A percentile compares a stretch with the other conserved stretches of the same genome.
These are phyloP conservation scores for Astropecten irregularis DNA, from an alignment of 53 echinoderm and acorn worm species.

Conservation along the genomic window DNA sequence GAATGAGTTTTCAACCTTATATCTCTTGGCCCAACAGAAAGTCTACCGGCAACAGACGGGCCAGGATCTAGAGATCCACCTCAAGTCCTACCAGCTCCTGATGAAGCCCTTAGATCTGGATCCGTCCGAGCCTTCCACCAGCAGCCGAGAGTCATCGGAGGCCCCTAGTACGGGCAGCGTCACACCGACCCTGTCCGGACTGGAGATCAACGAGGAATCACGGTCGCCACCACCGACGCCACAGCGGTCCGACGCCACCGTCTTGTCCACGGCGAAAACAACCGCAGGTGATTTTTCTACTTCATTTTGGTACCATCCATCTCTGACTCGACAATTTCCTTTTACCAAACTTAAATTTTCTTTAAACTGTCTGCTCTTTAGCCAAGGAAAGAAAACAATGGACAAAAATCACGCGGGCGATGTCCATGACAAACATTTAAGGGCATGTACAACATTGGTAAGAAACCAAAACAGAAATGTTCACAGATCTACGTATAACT, in stretches of 20 bases:
- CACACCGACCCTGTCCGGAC: slow-evolving; percentile 16
- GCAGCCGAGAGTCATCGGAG: slow-evolving; percentile 27
- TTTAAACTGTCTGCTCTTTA: too few species aligned
- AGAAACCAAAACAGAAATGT: too few species aligned
- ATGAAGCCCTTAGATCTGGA: slow-evolving; percentile 77
- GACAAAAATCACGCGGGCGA: too few species aligned
- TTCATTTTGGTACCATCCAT: too few species aligned
- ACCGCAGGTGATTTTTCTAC: slow-evolving; percentile 55
- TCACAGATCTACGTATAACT: too few species aligned
- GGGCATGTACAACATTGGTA: too few species aligned
- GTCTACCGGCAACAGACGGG: slow-evolving; percentile 82
- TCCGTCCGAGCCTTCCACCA: background rate
- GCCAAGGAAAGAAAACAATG: too few species aligned
- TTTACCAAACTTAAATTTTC: too few species aligned
- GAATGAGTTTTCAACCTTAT: too few species aligned
- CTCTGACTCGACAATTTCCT: too few species aligned
- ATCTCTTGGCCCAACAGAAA: slow-evolving; percentile 31
- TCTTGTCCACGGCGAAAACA: slow-evolving; percentile 18
- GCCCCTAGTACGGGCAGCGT: background rate
- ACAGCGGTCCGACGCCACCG: background rate
- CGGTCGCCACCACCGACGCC: background rate
- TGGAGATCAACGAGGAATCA: slow-evolving; percentile 39
- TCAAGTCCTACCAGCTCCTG: slow-evolving; percentile 65
- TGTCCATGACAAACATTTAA: too few species aligned
- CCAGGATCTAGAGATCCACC: slow-evolving; percentile 64